Conservation (phyloP, 2,797 vertebrate genomes). For the Chrosomus eos region DNA sequence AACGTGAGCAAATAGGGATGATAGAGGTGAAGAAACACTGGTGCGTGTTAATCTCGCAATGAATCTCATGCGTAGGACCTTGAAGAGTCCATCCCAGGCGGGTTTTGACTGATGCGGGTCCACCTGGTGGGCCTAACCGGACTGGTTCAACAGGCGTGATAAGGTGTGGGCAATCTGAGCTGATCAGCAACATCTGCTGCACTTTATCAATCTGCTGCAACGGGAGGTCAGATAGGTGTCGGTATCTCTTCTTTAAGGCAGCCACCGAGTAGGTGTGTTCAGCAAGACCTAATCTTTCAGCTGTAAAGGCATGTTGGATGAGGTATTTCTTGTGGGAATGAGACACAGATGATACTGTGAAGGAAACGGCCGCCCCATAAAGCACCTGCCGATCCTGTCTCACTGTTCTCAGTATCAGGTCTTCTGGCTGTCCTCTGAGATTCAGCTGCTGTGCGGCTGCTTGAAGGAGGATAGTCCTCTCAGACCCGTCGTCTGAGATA, state of each 20-base stretch:
- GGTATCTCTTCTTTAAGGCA: not conserved
- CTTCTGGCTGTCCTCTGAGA: not conserved
- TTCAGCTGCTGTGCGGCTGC: not conserved
- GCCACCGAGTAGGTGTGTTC: not conserved
- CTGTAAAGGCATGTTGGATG: conserved; percentile 1
- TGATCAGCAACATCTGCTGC: conserved; percentile 2
- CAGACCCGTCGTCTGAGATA: conserved; percentile 8
- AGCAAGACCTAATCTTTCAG: not conserved
- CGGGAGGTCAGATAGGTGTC: not conserved
- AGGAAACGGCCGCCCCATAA: not conserved
- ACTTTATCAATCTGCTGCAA: not conserved
- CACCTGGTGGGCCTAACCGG: not conserved
- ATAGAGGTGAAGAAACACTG: not conserved
- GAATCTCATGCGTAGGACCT: not conserved
- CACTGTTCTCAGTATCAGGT: conserved; percentile 12
- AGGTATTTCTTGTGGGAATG: not conserved
- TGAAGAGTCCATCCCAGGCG: too few relatives aligned
- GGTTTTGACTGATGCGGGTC: conserved; percentile 23
- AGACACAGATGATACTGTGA: too few relatives aligned
- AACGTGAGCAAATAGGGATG: not conserved
- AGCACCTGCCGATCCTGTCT: not conserved
- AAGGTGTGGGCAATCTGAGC: not conserved
- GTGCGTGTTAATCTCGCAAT: too few relatives aligned
- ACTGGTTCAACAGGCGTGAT: conserved; percentile 30
- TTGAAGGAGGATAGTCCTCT: conserved; percentile 12